phyloP scores from a whole-genome alignment of 2,797 vertebrate genomes.

The Acipenser transmontanus region DNA sequence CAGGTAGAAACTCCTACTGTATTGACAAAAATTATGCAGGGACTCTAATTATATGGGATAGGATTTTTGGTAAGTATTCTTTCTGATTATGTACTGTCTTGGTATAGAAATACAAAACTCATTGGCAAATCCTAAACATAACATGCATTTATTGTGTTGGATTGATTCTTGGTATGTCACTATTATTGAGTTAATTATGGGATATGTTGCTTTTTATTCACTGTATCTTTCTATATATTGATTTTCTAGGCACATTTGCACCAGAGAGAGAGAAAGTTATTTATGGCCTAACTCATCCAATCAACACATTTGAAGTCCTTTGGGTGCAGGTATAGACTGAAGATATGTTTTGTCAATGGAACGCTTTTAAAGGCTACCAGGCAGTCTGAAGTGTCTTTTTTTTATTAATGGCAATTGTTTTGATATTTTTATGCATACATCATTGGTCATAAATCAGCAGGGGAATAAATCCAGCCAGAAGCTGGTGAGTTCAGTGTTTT shows the following conservation, averaged over 20 bases:
- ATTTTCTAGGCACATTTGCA: slow-evolving; percentile 75
- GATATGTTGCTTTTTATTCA: too few species aligned
- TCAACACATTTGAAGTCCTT: slow-evolving; percentile 78
- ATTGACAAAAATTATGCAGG: slow-evolving; percentile 89
- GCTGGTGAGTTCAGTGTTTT: too few species aligned
- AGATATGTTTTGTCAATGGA: background rate
- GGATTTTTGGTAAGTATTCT: slow-evolving; percentile 77
- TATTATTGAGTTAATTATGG: too few species aligned
- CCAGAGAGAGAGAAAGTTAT: slow-evolving; percentile 73
- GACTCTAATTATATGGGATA: slow-evolving; percentile 87
- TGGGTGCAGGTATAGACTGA: slow-evolving; percentile 67
- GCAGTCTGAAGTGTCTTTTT: too few species aligned
- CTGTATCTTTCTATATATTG: slow-evolving; percentile 19
- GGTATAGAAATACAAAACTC: background rate
- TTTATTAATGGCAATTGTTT: too few species aligned
- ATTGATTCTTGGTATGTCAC: too few species aligned
- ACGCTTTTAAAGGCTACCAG: slow-evolving; percentile 29
- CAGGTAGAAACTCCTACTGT: slow-evolving; percentile 86
- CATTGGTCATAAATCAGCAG: too few species aligned
- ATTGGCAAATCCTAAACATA: too few species aligned
- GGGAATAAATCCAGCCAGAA: too few species aligned
- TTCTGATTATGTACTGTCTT: background rate
- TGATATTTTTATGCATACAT: too few species aligned
- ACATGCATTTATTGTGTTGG: too few species aligned
- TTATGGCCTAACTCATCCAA: slow-evolving; percentile 77